phyloP scores from a whole-genome alignment of 2,888 invertebrate species.

The Pachydiplax longipennis region DNA sequence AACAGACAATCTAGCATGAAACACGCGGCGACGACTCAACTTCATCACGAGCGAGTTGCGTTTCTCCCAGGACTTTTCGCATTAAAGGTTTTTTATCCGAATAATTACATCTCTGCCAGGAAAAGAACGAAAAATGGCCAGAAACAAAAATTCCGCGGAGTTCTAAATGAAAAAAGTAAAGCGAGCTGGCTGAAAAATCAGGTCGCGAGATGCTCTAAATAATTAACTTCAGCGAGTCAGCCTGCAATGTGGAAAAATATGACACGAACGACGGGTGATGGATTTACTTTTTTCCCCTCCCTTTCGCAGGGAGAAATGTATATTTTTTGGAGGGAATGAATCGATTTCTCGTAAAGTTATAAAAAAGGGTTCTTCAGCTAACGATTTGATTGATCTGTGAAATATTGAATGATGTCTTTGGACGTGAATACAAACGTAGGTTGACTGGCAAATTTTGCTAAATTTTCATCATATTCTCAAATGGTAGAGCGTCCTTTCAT shows the following conservation, averaged over 20 bases:
- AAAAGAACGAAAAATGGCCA: background rate
- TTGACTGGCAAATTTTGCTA: too few relatives aligned
- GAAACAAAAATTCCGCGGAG: background rate
- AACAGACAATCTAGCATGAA: background rate
- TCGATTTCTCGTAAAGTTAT: background rate
- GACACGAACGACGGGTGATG: background rate
- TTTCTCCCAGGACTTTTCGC: background rate
- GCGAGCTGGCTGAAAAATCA: background rate
- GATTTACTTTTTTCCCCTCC: background rate
- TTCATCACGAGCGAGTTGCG: background rate
- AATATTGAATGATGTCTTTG: too few relatives aligned
- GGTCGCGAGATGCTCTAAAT: background rate
- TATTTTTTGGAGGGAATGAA: background rate
- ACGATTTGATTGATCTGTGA: too few relatives aligned
- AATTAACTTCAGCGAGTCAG: background rate
- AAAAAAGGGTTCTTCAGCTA: background rate
- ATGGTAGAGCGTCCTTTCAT: too few relatives aligned
- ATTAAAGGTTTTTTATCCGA: background rate
- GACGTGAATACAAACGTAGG: too few relatives aligned
- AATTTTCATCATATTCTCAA: too few relatives aligned
- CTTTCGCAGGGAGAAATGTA: background rate
- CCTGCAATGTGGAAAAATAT: background rate
- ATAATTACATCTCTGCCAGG: background rate
- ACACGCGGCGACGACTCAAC: background rate
- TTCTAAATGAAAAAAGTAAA: background rate